Evolutionary conservation across 1,140 invertebrate genomes (phyloP), one percentile per base, ranked within the genome.

Genomic region (Scaptomyza pallida): DNA sequence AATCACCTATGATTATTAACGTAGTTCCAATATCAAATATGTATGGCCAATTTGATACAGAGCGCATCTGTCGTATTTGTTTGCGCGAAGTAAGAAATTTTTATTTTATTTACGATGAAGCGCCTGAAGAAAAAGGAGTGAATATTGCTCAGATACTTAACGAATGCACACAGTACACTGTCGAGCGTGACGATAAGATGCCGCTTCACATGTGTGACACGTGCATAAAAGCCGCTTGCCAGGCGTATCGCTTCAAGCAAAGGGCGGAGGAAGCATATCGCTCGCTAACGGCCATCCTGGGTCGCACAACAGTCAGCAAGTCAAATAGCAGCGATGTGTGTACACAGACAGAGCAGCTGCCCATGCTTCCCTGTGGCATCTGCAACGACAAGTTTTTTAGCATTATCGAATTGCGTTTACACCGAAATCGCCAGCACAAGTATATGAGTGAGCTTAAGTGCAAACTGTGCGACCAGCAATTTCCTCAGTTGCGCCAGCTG

Each of bases 31-130:
- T 71, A 61, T 52, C 62, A 3, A 48, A 60, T 43, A 68, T 33
- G 23, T 54, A 26, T 33, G 41, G 33, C 16, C 45, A 78, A 13
- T 23, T 79, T 52, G 80, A 89, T 47, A 40, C 71, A n/a, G 70
- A 83, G 15, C 73, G 76, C 45, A 73, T 90, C 33, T 91, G 89
- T 55, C 86, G 89, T 26, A 67, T 91, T 51, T 91, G 89, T 70
- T 67, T 91, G 37, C 70, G 77, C 26, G 73, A 70, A 16, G 77
- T 75, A 35, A 45, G 43, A 26, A 72, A 76, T 17, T 65, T 86
- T 47, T 77, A 82, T 51, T 86, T 89, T 13, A 89, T 91, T 47
- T 91, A 86, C 26, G 77, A 88, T 40, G 89, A 91, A 13, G 57
- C 72, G 21, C 72, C 81, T 16, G 48, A 72, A 26, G 83, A 85